Conservation (phyloP, 2,797 vertebrate species). For the Columba guinea region DNA sequence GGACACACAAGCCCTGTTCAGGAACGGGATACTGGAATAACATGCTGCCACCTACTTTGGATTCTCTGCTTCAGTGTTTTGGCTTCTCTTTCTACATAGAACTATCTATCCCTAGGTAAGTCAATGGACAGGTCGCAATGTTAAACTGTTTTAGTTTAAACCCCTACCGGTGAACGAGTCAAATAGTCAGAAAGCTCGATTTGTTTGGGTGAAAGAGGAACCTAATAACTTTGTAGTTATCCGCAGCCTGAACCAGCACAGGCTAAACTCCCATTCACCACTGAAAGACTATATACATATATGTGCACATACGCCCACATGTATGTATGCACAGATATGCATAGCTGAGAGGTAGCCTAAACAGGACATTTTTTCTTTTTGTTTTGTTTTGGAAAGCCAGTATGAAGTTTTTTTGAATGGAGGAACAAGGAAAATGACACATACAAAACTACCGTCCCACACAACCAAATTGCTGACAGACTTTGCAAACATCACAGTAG, state of each 20-base stretch:
- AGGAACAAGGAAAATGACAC: not conserved
- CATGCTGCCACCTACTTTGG: not conserved
- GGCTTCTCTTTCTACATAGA: not conserved
- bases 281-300: not conserved
- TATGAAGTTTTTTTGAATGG: not conserved
- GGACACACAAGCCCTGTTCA: not conserved
- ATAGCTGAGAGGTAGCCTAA: not conserved
- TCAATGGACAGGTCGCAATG: not conserved
- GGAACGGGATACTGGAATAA: not conserved
- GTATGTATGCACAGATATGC: rapidly evolving
- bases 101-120: not conserved
- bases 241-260: not conserved
- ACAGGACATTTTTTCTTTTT: not conserved
- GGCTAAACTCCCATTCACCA: not conserved
- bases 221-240: not conserved
- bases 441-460: not conserved
- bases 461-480: not conserved
- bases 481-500: slow-evolving; percentile 2
- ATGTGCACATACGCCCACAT: rapidly evolving
- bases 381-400: not conserved
- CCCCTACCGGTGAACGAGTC: not conserved
- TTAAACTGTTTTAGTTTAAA: not conserved
- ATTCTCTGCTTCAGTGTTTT: not conserved
- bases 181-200: not conserved
- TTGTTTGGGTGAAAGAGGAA: not conserved